These are phyloP conservation scores for Benthochromis sp. DNA, from an alignment of 2,113 vertebrate genomes.

Conservation along the genomic window DNA sequence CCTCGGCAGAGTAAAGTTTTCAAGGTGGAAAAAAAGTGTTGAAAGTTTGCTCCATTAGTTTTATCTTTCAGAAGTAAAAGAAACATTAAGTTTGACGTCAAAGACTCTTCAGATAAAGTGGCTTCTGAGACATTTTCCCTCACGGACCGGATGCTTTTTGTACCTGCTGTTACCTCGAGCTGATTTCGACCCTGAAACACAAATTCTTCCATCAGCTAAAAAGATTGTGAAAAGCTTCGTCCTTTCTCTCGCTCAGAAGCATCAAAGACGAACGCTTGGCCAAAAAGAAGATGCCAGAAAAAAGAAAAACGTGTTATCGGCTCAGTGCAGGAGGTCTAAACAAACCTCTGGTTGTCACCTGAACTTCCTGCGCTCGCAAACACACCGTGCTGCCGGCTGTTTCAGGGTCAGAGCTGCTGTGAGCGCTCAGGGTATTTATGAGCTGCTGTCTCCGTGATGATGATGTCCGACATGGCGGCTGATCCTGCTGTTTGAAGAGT, in stretches of 20 bases:
- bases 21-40: neutral
- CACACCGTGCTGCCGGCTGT: neutral
- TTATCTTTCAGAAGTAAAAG: neutral
- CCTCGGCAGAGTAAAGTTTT: neutral
- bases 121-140: neutral
- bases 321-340: neutral
- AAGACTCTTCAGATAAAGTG: neutral
- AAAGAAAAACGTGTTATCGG: neutral
- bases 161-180: neutral
- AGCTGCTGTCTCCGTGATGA: neutral
- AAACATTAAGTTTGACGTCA: neutral
- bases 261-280: neutral
- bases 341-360: neutral
- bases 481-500: neutral
- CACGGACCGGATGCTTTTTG: neutral
- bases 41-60: neutral
- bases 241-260: neutral
- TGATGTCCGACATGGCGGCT: neutral
- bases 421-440: neutral
- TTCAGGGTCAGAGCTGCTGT: neutral
- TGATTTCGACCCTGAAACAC: neutral
- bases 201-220: neutral
- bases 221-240: neutral
- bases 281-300: neutral
- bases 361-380: neutral